Evolutionary conservation across 2,888 invertebrate genomes (phyloP).

Genomic region (Pseudococcus longispinus): DNA sequence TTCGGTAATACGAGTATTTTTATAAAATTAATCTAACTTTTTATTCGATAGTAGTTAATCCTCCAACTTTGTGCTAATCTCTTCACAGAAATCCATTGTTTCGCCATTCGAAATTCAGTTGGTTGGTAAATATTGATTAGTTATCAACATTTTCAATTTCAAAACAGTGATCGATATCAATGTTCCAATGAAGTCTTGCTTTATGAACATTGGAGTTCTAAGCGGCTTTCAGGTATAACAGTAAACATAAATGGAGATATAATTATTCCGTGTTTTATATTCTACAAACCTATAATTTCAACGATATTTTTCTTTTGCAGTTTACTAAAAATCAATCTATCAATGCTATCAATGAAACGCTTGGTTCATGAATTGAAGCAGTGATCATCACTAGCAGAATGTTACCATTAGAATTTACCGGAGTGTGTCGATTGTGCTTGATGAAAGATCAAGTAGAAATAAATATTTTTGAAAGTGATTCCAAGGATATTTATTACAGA

Average conservation of each 20-base stretch:
- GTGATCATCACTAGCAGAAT: background rate
- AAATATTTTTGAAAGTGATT: conserved; percentile 49
- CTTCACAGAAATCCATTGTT: background rate
- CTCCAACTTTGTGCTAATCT: too few relatives aligned
- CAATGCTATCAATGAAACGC: background rate
- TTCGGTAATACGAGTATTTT: too few relatives aligned
- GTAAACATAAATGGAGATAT: too few relatives aligned
- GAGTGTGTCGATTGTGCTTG: conserved; percentile 49
- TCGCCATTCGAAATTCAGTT: background rate
- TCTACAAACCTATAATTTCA: background rate
- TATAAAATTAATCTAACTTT: too few relatives aligned
- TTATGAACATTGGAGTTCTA: too few relatives aligned
- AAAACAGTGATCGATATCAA: background rate
- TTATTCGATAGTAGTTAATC: too few relatives aligned
- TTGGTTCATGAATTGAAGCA: background rate
- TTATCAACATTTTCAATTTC: background rate
- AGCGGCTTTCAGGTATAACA: too few relatives aligned
- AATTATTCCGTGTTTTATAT: too few relatives aligned
- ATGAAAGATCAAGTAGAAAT: conserved; percentile 48
- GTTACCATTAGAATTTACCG: background rate
- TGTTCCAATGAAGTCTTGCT: too few relatives aligned
- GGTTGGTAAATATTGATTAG: background rate
- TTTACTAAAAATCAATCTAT: background rate
- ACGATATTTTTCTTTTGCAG: background rate
- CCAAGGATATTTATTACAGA: conserved; percentile 41